Evolutionary conservation across 2,888 invertebrate genomes (phyloP), one percentile per base, ranked within the genome.

Genomic region (Caenorhabditis virilis): DNA sequence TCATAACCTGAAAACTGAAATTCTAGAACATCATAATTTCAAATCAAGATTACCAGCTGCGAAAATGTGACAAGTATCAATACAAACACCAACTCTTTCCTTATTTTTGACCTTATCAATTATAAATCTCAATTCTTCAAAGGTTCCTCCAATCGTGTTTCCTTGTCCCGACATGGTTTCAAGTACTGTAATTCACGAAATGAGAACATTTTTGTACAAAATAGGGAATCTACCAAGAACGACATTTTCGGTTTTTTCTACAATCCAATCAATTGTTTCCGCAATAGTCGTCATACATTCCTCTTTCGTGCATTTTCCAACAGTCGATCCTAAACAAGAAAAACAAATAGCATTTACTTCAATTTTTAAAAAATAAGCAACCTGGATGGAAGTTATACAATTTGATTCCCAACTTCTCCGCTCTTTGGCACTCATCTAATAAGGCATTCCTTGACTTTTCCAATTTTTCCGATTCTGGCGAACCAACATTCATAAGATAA

Each of bases 301-400:
- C 9, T 82, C 79, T 5, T 71, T 58, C 16, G 66, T 64, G 20
- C 77, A 80, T 46, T 79, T 69, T 7, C 84, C 84, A 67, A 81
- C 82, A 0, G 84, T 80, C 2, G 84, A 85, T 6, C 85, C n/a
- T n/a, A n/a, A n/a, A n/a, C n/a, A n/a, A n/a, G n/a, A n/a, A n/a
- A n/a, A n/a, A n/a, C n/a, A n/a, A n/a, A n/a, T n/a, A n/a, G n/a
- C n/a, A n/a, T n/a, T n/a, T n/a, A n/a, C n/a, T n/a, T n/a, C n/a
- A n/a, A n/a, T n/a, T n/a, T n/a, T n/a, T n/a, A n/a, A n/a, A n/a
- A n/a, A n/a, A n/a, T n/a, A n/a, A n/a, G n/a, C n/a, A n/a, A n/a
- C n/a, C 85, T 45, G 86, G 86, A 72, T 86, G 86, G 63, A 87
- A 85, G 72, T 86, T 87, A 75, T 83, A 86, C 57, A 84, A 74